A percentile compares a stretch with the other conserved stretches of the same genome.
phyloP scores from a whole-genome alignment of 2,888 invertebrate genomes.

The Odontocolon sp. region DNA sequence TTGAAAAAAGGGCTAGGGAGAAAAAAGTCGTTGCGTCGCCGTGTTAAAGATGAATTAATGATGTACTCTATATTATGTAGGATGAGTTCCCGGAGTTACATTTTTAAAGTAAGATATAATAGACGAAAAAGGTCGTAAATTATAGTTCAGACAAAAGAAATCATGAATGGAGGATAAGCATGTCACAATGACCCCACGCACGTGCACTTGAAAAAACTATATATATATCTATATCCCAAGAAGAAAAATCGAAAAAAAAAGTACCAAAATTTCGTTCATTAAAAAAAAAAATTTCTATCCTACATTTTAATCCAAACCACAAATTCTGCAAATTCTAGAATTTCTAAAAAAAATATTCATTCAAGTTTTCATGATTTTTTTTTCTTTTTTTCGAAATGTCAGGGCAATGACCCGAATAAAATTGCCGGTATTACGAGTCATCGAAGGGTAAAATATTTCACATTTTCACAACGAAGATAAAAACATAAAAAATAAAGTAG shows the following conservation, averaged over 20 bases:
- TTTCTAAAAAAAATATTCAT: too few relatives aligned
- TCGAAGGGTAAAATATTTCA: not conserved
- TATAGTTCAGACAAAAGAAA: conserved; percentile 4
- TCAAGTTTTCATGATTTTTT: too few relatives aligned
- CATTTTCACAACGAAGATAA: not conserved
- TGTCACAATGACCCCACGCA: conserved; percentile 60
- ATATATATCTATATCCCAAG: too few relatives aligned
- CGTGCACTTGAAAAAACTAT: conserved; percentile 38
- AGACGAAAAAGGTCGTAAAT: not conserved
- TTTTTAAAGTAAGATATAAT: not conserved
- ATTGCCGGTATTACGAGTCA: not conserved
- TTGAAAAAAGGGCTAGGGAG: not conserved
- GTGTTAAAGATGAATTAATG: not conserved
- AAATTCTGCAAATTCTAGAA: too few relatives aligned
- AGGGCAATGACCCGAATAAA: not conserved
- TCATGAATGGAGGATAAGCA: conserved; percentile 10
- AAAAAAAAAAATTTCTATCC: too few relatives aligned
- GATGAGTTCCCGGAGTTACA: not conserved
- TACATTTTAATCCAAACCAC: too few relatives aligned
- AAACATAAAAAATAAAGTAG: not conserved
- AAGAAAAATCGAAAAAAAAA: too few relatives aligned
- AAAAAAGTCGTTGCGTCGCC: not conserved
- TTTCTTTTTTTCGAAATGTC: not conserved
- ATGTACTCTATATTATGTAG: not conserved
- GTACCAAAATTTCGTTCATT: too few relatives aligned